Base-by-base conservation (phyloP, 2,113 vertebrate species). In the Gallinago undulata region DNA sequence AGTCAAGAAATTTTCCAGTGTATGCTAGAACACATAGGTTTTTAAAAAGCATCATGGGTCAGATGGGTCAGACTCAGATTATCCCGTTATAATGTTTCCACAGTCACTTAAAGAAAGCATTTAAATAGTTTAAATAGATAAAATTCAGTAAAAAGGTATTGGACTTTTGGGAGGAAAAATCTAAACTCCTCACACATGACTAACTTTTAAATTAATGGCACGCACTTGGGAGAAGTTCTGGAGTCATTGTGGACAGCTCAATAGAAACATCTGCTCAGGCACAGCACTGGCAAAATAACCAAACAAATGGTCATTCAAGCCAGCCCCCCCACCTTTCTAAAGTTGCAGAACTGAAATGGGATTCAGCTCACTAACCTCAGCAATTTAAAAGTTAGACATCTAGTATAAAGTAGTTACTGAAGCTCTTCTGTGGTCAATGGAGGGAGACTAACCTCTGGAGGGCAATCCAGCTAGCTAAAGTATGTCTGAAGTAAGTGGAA, bases 211-310 rank as follows among this genome's bases (percentile, higher is more conserved):
- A 89, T 82, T 84, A 93, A 89, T 57, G 50, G 24, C 30, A 72
- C 84, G 21, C 35, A 62, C 62, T 48, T 8, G 2, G 39, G 64
- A 78, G 43, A 87, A 84, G 57, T 89, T 95, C 77, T 94, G 81
- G 39, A 89, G 60, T 68, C 56, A 53, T 59, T 94, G 81, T 69
- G 62, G 74, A 14, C 60, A 89, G 53, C 63, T 93, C 74, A 79
- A 51, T 57, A 84, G 69, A 87, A 96, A 87, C 74, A 93, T 67
- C 86, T 94, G 73, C 73, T 93, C 69, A 89, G 47, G 43, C 50
- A 72, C 77, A 89, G 33, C 45, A 50, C 7, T 68, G 39, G 35
- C 43, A 89, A 78, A 84, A 48, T 74, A 94, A 89, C 1, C 0
- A 1, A 91, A 74, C 21, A 75, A 84, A 67, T 0, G 0, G 67